These are phyloP conservation scores for Pangasianodon hypophthalmus DNA, from an alignment of 2,113 vertebrate species.

Conservation along the genomic window DNA sequence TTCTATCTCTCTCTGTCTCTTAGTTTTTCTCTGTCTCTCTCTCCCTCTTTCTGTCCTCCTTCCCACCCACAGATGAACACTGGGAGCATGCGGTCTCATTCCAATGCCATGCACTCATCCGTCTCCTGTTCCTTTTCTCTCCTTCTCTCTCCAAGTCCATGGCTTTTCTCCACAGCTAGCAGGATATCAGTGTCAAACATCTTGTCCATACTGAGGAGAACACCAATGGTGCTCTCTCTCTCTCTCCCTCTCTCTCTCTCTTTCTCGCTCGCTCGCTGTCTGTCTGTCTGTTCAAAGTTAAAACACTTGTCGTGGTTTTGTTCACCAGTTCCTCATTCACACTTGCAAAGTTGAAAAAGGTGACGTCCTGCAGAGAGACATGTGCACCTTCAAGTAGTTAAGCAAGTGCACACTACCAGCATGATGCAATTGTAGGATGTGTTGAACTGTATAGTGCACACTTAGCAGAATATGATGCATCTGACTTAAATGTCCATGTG, in stretches of 20 bases:
- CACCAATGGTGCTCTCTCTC: background rate
- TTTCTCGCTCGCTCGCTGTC: background rate
- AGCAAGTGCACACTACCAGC: background rate
- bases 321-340: background rate
- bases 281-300: background rate
- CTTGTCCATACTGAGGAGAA: background rate
- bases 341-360: background rate
- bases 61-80: constrained; percentile 55
- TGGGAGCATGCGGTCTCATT: background rate
- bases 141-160: background rate
- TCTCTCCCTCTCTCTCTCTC: background rate
- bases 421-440: background rate
- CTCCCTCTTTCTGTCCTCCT: constrained; percentile 24
- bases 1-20: background rate
- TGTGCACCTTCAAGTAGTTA: background rate
- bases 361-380: background rate
- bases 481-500: background rate
- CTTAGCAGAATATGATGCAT: background rate
- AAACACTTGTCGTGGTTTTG: background rate
- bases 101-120: constrained; percentile 58
- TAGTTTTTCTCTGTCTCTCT: constrained; percentile 30
- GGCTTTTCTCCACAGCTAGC: background rate
- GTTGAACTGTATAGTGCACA: background rate
- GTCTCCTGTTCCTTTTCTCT: constrained; percentile 31
- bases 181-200: background rate